Conservation (phyloP, 2,888 invertebrate genomes). For the Troides oblongomaculatus region DNA sequence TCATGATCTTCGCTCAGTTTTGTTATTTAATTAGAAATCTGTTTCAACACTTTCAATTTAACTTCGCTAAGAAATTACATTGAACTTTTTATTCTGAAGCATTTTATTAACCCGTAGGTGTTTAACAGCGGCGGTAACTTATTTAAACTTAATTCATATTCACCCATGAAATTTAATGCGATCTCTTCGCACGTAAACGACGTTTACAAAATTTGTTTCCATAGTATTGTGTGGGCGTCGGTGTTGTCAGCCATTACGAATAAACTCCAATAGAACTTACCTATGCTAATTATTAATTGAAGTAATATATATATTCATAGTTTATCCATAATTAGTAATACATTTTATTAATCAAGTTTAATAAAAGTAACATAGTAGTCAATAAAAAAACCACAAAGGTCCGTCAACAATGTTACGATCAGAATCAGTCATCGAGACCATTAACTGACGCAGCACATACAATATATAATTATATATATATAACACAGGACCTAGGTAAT, state of each 20-base stretch:
- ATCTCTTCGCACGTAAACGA: constrained; percentile 18
- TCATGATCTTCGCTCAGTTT: background rate
- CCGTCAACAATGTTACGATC: too few species aligned
- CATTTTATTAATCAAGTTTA: too few species aligned
- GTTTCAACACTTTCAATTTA: background rate
- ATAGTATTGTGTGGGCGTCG: background rate
- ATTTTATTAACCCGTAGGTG: constrained; percentile 11
- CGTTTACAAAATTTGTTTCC: background rate
- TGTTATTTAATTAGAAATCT: background rate
- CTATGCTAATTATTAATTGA: background rate
- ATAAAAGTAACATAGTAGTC: too few species aligned
- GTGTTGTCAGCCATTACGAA: background rate
- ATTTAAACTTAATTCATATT: constrained; percentile 16
- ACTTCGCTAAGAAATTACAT: background rate
- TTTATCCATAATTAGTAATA: too few species aligned
- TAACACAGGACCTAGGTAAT: too few species aligned
- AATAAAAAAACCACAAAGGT: too few species aligned
- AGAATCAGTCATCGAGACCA: too few species aligned
- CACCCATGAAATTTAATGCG: constrained; percentile 7
- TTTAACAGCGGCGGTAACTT: constrained; percentile 5
- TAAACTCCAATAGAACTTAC: background rate
- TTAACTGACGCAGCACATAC: too few species aligned
- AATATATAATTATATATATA: too few species aligned
- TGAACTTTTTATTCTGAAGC: background rate
- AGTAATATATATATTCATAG: too few species aligned